Percentiles rank a stretch among this genome's conserved stretches.
Conservation (phyloP, 2,888 invertebrate genomes). For the Spisula subtruncata region DNA sequence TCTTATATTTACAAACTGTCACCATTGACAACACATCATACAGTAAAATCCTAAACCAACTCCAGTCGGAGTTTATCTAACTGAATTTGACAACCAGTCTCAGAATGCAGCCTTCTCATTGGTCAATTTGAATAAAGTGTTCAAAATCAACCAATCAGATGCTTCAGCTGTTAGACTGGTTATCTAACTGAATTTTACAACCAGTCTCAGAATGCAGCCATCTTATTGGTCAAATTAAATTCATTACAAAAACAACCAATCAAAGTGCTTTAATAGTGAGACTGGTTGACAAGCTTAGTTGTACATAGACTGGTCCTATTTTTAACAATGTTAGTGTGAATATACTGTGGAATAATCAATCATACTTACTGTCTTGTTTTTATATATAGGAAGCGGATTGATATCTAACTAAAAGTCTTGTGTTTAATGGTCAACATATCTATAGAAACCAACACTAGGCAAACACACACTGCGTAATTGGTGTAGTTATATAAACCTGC, state of each 20-base stretch:
- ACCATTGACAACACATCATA: constrained; percentile 1
- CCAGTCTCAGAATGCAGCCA: neutral
- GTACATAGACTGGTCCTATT: neutral
- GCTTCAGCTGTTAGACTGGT: no score
- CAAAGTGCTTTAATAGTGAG: neutral
- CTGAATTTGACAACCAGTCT: no score
- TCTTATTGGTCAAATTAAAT: neutral
- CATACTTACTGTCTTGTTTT: neutral
- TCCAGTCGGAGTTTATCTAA: neutral
- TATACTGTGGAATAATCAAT: neutral
- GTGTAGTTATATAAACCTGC: neutral
- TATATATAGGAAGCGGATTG: no score
- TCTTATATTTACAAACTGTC: neutral
- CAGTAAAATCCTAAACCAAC: neutral
- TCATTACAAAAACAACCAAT: neutral
- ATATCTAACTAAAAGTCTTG: no score
- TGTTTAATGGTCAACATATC: neutral
- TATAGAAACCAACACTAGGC: neutral
- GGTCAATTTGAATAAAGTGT: no score
- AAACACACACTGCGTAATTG: neutral
- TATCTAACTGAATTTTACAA: no score
- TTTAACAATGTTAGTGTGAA: neutral
- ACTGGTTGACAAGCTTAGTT: no score
- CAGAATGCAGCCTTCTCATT: no score
- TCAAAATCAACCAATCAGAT: no score